Percentiles rank a stretch among this genome's conserved stretches.
phyloP scores from a whole-genome alignment of 1,140 invertebrate species.

The Galleria mellonella region DNA sequence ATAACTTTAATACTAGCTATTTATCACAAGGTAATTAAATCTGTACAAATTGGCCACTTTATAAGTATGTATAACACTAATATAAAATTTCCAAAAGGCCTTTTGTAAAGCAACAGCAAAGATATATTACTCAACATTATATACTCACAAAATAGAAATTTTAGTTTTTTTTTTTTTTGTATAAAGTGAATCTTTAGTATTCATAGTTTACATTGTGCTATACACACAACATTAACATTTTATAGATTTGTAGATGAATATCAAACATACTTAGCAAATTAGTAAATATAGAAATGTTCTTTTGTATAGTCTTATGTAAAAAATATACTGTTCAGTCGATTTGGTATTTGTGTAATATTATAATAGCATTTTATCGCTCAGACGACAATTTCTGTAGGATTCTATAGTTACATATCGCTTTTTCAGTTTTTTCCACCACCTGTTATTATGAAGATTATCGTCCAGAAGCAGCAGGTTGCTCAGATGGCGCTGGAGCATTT shows the following conservation, averaged over 20 bases:
- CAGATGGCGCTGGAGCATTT: slow-evolving; percentile 60
- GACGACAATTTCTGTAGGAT: not conserved
- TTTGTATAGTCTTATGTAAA: slow-evolving; percentile 23
- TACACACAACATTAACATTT: not conserved
- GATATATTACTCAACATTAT: slow-evolving; percentile 1
- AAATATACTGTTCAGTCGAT: slow-evolving; percentile 39
- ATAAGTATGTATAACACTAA: not conserved
- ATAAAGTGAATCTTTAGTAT: no score
- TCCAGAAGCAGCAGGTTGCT: slow-evolving; percentile 78
- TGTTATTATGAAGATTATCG: slow-evolving; percentile 19
- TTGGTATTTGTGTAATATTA: slow-evolving; percentile 15
- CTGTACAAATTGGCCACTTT: not conserved
- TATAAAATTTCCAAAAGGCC: not conserved
- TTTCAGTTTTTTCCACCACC: not conserved
- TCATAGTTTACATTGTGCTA: no score
- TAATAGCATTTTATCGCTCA: not conserved
- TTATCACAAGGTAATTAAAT: slow-evolving; percentile 1
- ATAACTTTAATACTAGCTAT: slow-evolving; percentile 2
- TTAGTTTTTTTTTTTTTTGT: no score
- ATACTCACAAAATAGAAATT: not conserved
- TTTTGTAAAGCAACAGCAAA: not conserved
- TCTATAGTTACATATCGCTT: not conserved
- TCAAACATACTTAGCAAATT: slow-evolving; percentile 24
- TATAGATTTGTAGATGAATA: slow-evolving; percentile 26
- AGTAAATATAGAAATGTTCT: slow-evolving; percentile 15